phyloP scores from a whole-genome alignment of 2,797 vertebrate genomes.

The Xiphorhynchus erythropygius region DNA sequence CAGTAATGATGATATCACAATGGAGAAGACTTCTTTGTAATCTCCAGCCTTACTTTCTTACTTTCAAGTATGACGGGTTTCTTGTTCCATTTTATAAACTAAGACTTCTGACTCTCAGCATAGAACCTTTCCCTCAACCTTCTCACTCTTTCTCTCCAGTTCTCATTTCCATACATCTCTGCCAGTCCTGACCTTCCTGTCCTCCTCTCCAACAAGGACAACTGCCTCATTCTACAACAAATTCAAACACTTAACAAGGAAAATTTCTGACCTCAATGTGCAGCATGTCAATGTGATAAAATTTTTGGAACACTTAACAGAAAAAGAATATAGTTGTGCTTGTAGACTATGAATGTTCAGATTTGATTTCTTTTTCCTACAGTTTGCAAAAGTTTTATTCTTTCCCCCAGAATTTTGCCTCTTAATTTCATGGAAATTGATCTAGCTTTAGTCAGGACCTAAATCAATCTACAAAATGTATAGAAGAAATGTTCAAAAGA shows the following conservation, averaged over 20 bases:
- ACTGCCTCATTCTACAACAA: background rate
- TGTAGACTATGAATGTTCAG: background rate
- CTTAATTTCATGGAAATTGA: background rate
- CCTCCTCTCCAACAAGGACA: background rate
- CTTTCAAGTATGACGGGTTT: background rate
- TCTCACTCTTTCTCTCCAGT: background rate
- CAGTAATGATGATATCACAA: background rate
- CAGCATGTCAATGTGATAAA: background rate
- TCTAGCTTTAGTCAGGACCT: background rate
- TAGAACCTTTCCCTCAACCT: background rate
- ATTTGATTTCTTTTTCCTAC: background rate
- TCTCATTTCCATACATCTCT: background rate
- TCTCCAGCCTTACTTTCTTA: background rate
- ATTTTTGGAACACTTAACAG: background rate
- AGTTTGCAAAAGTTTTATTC: background rate
- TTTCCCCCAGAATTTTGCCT: background rate
- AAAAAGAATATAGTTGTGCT: background rate
- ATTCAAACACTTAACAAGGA: background rate
- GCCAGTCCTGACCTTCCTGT: background rate
- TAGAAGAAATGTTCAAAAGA: background rate
- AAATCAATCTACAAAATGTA: background rate
- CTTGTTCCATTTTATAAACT: background rate
- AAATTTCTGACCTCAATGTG: background rate
- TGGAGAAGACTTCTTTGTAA: background rate
- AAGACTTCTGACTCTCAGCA: background rate